Base-by-base conservation (phyloP, 2,888 invertebrate species). In the Hemistola chrysoprasaria region DNA sequence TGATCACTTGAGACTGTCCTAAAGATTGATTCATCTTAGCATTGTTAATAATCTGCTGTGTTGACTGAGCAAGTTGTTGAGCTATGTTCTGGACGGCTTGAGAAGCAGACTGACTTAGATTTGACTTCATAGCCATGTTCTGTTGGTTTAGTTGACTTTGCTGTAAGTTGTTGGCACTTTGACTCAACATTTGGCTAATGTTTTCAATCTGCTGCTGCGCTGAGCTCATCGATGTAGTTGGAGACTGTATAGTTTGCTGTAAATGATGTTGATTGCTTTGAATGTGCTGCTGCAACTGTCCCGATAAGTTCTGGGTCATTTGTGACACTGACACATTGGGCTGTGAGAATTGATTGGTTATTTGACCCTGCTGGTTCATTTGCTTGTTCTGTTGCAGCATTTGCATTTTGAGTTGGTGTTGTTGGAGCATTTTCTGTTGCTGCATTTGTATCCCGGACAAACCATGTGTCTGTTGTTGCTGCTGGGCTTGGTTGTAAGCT, bases 171-270 rank as follows among this genome's bases (percentile, higher is more conserved):
- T 86, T 87, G 7, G 87, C 86, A 63, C 86, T 87, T 41, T 88
- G 88, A 55, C 88, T 88, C 21, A 88, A 59, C 87, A 88, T 87
- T 56, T 92, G 92, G 26, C 90, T 90, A 9, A 91, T 92, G 28
- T 91, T 85, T 55, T 92, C 92, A 65, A 92, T 92, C 52, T 92
- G 90, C 52, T 92, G 92, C 52, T 87, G 87, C 8, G 92, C 92
- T 26, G 92, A 91, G 34, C 85, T 91, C 68, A 92, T 90, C 22
- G 91, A 74, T 8, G 80, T 81, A 1, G 79, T 64, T 1, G 76
- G 70, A 50, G 84, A 86, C 40, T 66, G 78, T 11, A 83, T 75
- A 37, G 66, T 80, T 47, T 85, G 83, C 46, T 88, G 89, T 45
- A 88, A 65, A 47, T 82, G 83, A 46, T 86, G 86, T 42, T 89